Conservation (phyloP, 30 jellyfish, hydroid and myxozoan genomes). For the Hydra vulgaris region DNA sequence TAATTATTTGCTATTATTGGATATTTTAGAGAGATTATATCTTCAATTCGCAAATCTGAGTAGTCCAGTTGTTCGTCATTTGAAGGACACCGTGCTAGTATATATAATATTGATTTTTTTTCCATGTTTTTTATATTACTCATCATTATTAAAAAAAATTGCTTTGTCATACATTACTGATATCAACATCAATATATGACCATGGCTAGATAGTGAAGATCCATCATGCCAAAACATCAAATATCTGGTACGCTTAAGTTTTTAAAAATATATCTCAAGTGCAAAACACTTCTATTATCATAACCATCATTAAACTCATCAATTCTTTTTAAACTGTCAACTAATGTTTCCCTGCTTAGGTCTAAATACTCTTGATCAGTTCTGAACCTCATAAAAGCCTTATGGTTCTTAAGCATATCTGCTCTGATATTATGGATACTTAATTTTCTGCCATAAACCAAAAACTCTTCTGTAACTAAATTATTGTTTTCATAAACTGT, state of each 20-base stretch:
- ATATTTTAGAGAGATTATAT: neutral
- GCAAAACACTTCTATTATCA: neutral
- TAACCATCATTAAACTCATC: neutral
- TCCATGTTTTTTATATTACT: neutral
- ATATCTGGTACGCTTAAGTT: neutral
- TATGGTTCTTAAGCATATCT: neutral
- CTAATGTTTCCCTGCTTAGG: neutral
- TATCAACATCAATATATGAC: slow-evolving; percentile 16
- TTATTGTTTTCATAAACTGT: neutral
- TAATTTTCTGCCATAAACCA: neutral
- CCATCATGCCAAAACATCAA: slow-evolving; percentile 24
- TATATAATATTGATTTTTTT: neutral
- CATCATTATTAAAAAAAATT: slow-evolving; percentile 2
- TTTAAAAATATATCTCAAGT: neutral
- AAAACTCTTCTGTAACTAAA: neutral
- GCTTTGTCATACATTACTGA: slow-evolving; percentile 2
- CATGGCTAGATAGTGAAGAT: neutral
- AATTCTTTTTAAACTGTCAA: neutral
- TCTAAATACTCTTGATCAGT: neutral
- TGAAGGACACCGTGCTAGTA: slow-evolving; percentile 10
- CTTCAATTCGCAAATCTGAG: neutral
- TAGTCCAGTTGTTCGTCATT: neutral
- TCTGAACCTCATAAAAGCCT: neutral
- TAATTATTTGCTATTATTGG: neutral
- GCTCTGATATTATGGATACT: neutral